These are phyloP conservation scores for Heliconius himera DNA, from an alignment of 1,140 invertebrate species.

Conservation along the genomic window DNA sequence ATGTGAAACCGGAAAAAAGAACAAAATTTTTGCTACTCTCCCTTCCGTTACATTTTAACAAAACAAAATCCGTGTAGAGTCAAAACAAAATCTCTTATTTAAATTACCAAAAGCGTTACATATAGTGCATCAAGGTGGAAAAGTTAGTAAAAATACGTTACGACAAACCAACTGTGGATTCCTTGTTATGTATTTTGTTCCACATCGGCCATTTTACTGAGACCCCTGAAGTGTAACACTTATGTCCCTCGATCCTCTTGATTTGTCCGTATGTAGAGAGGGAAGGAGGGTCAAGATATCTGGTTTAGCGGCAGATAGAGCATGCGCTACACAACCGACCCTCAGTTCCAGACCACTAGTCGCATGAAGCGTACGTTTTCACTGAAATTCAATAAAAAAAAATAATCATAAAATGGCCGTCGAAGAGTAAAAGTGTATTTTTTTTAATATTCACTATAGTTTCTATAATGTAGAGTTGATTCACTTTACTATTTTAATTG, in stretches of 20 bases:
- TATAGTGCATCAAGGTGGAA: conserved; percentile 12
- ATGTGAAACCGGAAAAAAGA: too few relatives aligned
- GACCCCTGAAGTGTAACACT: conserved; percentile 22
- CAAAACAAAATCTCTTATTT: too few relatives aligned
- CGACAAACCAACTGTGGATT: conserved; percentile 70
- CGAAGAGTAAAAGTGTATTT: not conserved
- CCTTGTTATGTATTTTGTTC: conserved; percentile 52
- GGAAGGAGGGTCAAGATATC: conserved; percentile 38
- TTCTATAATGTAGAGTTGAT: not conserved
- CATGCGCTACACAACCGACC: conserved; percentile 53
- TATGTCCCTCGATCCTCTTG: too few relatives aligned
- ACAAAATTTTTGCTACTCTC: too few relatives aligned
- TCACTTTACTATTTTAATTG: conserved; percentile 16
- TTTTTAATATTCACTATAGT: not conserved
- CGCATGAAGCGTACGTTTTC: conserved; percentile 44
- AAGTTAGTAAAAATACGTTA: conserved; percentile 39
- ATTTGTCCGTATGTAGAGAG: conserved; percentile 17
- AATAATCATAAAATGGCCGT: not conserved
- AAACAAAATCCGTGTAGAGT: too few relatives aligned
- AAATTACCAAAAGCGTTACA: too few relatives aligned
- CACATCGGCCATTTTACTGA: conserved; percentile 37
- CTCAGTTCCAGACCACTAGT: conserved; percentile 51
- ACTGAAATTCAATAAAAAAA: conserved; percentile 3
- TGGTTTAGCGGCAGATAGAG: conserved; percentile 49
- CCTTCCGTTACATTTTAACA: too few relatives aligned